Base-by-base conservation (phyloP, 1,140 invertebrate genomes). In the Drosophila paulistorum region DNA sequence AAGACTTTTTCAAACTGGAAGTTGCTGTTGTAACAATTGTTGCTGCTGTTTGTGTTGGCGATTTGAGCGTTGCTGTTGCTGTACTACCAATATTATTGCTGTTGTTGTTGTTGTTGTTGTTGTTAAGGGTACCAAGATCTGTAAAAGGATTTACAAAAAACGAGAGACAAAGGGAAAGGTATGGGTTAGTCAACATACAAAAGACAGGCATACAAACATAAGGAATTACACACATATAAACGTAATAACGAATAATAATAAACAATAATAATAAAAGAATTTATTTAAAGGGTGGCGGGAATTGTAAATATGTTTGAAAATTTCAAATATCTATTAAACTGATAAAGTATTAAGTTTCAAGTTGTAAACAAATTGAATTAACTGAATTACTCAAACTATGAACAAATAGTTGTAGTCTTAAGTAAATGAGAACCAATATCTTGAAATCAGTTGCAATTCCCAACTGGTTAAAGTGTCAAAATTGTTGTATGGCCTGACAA, bases 91-190 rank as follows among this genome's bases (percentile, higher is more conserved):
- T 1, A 33, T 59, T 41, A 71, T 23, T 74, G 63, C 30, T 66
- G 33, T 55, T 79, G 70, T 55, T 82, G 79, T 58, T 77, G 79
- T 58, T 77, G 79, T 73, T 75, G 70, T 77, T 77, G 65, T 64
- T 83, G 68, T 74, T 80, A 11, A 87, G 83, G 84, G 73, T 81
- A 66, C 84, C 84, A 84, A 87, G 85, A 87, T 87, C 84, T 87
- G 65, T 14, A 71, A 83, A 23, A 39, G 65, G 58, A 30, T 51
- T 10, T 4, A 48, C 5, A 17, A 48, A 17, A 10, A 7, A 14
- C 10, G 17, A 55, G 4, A 41, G 23, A 63, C 20, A 74, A 30
- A 72, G 45, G 54, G 11, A 7, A 35, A 55, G 65, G 20, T n/a
- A 57, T 45, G 7, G 77, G 80, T 87, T 87, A 87, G 84, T 63